These are phyloP conservation scores for Uria lomvia DNA, from an alignment of 2,113 vertebrate genomes.

Conservation along the genomic window DNA sequence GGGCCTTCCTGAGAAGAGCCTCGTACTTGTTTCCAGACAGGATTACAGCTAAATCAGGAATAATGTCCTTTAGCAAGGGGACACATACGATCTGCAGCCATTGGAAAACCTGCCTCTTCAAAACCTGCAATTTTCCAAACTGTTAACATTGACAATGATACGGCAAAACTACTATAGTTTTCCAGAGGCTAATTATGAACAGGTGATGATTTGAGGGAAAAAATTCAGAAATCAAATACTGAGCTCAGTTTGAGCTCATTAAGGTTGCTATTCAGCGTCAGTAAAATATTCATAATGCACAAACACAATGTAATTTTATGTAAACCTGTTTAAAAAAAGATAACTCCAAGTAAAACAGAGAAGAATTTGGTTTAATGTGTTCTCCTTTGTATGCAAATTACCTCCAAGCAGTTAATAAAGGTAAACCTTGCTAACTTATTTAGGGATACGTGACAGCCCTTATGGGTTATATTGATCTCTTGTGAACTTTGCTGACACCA, in stretches of 20 bases:
- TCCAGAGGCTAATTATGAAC: constrained; percentile 66
- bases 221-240: constrained; percentile 64
- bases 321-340: constrained; percentile 36
- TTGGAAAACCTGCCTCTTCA: not conserved
- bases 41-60: constrained; percentile 19
- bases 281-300: constrained; percentile 65
- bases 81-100: not conserved
- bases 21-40: not conserved
- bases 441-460: not conserved
- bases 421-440: constrained; percentile 21
- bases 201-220: constrained; percentile 54
- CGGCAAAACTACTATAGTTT: not conserved
- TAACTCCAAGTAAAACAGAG: constrained; percentile 29
- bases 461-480: not conserved
- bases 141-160: not conserved
- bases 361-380: not conserved
- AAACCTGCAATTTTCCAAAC: constrained; percentile 34
- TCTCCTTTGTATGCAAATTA: constrained; percentile 21
- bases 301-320: constrained; percentile 45
- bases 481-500: not conserved
- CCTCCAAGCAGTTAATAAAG: constrained; percentile 10
- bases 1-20: not conserved
- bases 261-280: constrained; percentile 49
- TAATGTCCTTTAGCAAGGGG: not conserved
- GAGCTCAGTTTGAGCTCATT: constrained; percentile 63